These are phyloP conservation scores for Chesias legatella DNA, from an alignment of 2,888 invertebrate species.

Conservation along the genomic window DNA sequence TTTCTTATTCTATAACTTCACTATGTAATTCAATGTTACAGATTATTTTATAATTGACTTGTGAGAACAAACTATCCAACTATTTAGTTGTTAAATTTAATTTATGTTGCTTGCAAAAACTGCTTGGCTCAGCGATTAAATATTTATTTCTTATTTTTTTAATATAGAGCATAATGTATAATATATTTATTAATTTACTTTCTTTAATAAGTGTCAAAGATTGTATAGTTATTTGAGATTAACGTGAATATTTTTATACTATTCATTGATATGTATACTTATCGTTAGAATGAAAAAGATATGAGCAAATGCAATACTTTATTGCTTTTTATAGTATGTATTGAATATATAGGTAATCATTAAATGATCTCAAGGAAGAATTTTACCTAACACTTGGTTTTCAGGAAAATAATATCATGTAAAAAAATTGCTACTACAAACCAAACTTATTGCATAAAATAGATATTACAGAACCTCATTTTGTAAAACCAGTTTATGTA, in stretches of 20 bases:
- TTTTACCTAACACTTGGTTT: constrained; percentile 35
- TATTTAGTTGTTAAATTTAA: too few relatives aligned
- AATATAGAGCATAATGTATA: constrained; percentile 16
- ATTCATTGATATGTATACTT: constrained; percentile 17
- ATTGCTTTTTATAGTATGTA: constrained; percentile 23
- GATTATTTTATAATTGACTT: too few relatives aligned
- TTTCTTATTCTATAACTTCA: too few relatives aligned
- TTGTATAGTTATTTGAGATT: constrained; percentile 70
- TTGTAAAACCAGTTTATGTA: constrained; percentile 46
- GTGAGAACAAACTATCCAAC: too few relatives aligned
- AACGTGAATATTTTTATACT: constrained; percentile 71
- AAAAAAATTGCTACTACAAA: constrained; percentile 37
- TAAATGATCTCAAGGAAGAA: constrained; percentile 54
- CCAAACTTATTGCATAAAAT: constrained; percentile 48
- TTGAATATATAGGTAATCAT: constrained; percentile 33
- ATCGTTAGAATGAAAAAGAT: constrained; percentile 7
- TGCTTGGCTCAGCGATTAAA: neutral
- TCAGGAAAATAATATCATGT: constrained; percentile 28
- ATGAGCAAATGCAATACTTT: constrained; percentile 14
- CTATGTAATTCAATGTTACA: too few relatives aligned
- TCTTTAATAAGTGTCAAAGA: constrained; percentile 45
- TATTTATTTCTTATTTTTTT: constrained; percentile 18
- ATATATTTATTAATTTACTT: constrained; percentile 34
- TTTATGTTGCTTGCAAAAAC: too few relatives aligned
- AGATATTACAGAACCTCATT: constrained; percentile 59